phyloP scores from a whole-genome alignment of 2,888 invertebrate genomes.

The Sialis lutaria region DNA sequence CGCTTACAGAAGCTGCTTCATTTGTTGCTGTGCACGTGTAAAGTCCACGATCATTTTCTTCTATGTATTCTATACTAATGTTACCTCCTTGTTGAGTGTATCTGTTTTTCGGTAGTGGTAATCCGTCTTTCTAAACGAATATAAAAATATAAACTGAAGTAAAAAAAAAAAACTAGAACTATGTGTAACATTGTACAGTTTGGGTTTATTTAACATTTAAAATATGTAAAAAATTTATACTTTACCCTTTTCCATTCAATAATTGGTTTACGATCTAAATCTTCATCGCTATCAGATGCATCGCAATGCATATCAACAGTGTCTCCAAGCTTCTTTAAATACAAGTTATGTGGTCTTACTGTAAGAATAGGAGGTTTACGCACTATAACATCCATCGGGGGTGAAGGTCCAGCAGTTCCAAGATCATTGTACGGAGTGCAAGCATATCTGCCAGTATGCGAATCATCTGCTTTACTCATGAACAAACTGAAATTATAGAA shows the following conservation, averaged over 20 bases:
- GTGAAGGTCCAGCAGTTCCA: slow-evolving; percentile 72
- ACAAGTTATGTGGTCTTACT: slow-evolving; percentile 63
- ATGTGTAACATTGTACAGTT: neutral
- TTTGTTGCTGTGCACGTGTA: slow-evolving; percentile 73
- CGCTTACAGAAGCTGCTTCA: slow-evolving; percentile 69
- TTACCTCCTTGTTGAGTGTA: slow-evolving; percentile 53
- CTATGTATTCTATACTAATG: slow-evolving; percentile 64
- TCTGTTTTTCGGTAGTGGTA: slow-evolving; percentile 47
- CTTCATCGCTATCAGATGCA: slow-evolving; percentile 39
- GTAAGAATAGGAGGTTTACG: slow-evolving; percentile 73
- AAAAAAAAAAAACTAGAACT: no score
- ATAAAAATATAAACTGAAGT: neutral
- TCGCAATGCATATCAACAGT: slow-evolving; percentile 70
- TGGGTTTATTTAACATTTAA: no score
- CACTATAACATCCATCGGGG: slow-evolving; percentile 67
- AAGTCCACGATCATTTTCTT: slow-evolving; percentile 73
- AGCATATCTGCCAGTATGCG: slow-evolving; percentile 74
- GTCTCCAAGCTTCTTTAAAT: slow-evolving; percentile 67
- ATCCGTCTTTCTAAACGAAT: slow-evolving; percentile 48
- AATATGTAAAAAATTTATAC: no score
- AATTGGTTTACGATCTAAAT: slow-evolving; percentile 41
- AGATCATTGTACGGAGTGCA: slow-evolving; percentile 84
- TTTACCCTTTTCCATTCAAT: slow-evolving; percentile 51
- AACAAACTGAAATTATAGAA: no score
- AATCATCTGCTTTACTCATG: slow-evolving; percentile 51